Conservation (phyloP, 1,140 invertebrate genomes). For the Paraescarpia echinospica region DNA sequence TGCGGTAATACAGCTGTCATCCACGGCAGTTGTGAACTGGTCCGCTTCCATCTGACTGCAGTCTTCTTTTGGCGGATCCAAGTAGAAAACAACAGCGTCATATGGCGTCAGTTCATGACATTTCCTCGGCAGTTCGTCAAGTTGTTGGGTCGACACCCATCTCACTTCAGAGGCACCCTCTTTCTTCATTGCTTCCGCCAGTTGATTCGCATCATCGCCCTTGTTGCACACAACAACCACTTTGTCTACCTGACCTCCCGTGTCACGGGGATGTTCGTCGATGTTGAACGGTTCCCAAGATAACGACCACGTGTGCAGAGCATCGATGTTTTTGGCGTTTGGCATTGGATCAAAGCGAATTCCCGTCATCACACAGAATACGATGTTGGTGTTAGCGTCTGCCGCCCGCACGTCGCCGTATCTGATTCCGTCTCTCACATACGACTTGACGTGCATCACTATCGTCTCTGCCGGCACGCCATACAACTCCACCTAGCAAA, state of each 20-base stretch:
- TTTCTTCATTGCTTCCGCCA: not conserved
- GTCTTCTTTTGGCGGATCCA: not conserved
- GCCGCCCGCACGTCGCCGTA: not conserved
- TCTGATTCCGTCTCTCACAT: not conserved
- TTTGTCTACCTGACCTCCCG: not conserved
- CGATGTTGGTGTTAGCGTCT: not conserved
- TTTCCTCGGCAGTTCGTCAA: not conserved
- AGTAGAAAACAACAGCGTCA: not conserved
- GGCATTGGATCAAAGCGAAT: not conserved
- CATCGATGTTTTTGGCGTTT: not conserved
- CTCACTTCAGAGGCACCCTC: not conserved
- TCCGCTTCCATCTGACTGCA: not conserved
- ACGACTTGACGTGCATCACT: not conserved
- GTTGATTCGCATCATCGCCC: not conserved
- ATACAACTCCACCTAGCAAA: not conserved
- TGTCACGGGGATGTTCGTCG: not conserved
- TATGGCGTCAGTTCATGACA: not conserved
- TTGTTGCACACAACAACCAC: not conserved
- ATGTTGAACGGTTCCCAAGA: not conserved
- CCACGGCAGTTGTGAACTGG: not conserved
- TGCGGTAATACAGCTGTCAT: not conserved
- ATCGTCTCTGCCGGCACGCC: not conserved
- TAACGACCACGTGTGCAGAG: not conserved
- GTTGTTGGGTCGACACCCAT: not conserved
- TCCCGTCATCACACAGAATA: not conserved